Base-by-base conservation (phyloP, 2,888 invertebrate genomes). In the Xanthia togata region DNA sequence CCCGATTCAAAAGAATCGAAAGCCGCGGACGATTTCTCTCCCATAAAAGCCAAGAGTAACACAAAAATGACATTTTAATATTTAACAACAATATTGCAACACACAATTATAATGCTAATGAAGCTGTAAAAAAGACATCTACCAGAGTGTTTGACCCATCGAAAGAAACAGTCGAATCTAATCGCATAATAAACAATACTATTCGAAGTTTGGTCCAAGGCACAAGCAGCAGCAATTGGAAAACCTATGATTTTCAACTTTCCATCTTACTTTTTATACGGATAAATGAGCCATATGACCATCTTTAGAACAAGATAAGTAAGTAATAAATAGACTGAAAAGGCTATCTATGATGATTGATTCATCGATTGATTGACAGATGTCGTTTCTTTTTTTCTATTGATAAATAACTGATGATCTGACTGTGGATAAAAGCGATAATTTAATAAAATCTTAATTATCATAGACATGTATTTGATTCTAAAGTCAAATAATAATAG, bases 81-180 rank as follows among this genome's bases (percentile, higher is more conserved):
- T 64, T 82, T 82, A 72, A 69, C 50, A 47, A 67, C 35, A 71
- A 70, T 12, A 73, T 74, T 72, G 35, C 70, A 65, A 77, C 59
- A 77, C 31, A 47, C 63, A 31, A 53, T 60, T 47, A 80, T 68
- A n/a, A 77, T 78, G 77, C 50, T 84, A 81, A 85, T 78, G 64
- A 80, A 78, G 63, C 67, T 55, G 41, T 79, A 76, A 80, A 84
- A 82, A 84, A 70, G 55, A 69, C 70, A 72, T 78, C 53, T 55
- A 73, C 55, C 38, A 35, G 47, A 78, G 77, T 72, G 38, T 23
- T 65, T 73, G 67, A 79, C 72, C 78, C 74, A 85, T 86, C 85
- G 79, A 80, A 86, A 83, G 70, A 88, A 83, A 85, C 78, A 79
- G 82, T 82, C n/a, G n/a, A n/a, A 82, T 81, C 81, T 88, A 86